phyloP scores from a whole-genome alignment of 2,113 vertebrate species.

The Pelecanoides urinatrix region DNA sequence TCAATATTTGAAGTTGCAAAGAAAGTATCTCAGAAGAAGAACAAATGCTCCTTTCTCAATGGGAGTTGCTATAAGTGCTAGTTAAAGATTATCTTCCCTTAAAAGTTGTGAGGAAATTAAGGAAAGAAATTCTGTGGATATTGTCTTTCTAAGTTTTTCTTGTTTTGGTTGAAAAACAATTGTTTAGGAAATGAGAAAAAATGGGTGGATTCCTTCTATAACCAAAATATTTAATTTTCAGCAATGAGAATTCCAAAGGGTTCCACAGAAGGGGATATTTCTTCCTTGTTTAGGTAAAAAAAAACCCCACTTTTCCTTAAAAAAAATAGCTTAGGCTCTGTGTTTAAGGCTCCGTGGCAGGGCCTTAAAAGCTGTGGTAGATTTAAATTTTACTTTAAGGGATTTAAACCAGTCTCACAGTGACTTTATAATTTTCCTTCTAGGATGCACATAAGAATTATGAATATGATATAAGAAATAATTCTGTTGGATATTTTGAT shows the following conservation, averaged over 20 bases:
- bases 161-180: not conserved
- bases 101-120: not conserved
- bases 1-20: not conserved
- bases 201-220: not conserved
- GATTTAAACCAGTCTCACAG: not conserved
- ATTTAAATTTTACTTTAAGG: not conserved
- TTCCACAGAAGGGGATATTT: not conserved
- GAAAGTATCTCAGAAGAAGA: not conserved
- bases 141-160: not conserved
- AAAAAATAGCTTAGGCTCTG: not conserved
- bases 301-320: not conserved
- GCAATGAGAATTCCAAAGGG: not conserved
- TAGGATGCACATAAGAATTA: not conserved
- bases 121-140: not conserved
- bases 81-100: not conserved
- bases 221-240: not conserved
- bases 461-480: not conserved
- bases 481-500: not conserved
- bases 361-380: not conserved
- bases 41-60: not conserved
- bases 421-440: not conserved
- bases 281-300: not conserved
- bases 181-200: not conserved
- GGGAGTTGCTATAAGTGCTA: not conserved
- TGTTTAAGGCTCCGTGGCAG: not conserved